Base-by-base conservation (phyloP, 2,888 invertebrate genomes). In the Boloria euphrosyne region DNA sequence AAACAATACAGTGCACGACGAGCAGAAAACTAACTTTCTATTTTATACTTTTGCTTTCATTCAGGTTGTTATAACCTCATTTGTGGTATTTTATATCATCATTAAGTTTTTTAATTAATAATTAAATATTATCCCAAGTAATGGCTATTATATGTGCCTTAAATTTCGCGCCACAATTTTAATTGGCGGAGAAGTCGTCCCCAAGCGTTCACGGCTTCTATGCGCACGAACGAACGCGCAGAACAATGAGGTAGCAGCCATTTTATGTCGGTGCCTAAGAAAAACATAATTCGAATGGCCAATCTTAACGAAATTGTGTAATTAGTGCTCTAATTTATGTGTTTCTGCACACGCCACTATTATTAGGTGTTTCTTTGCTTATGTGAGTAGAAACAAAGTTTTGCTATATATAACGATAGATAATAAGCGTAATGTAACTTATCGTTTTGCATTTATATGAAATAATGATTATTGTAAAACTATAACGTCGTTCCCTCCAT, bases 241-340 rank as follows among this genome's bases (percentile, higher is more conserved):
- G 91, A 91, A 92, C 92, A 92, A 92, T 92, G 92, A 92, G 92
- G 90, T 91, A 92, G 91, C 92, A 90, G 92, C 92, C 92, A 93
- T 93, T 92, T 93, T 93, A 93, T 92, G 87, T 92, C 90, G 90
- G 91, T 92, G 92, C 87, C 88, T 88, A 91, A 91, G 90, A 91
- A 92, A 92, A 92, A 92, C 91, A 91, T 92, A 90, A 91, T 92
- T 90, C 92, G 91, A 92, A 93, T 93, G 92, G 91, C 92, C 91
- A 92, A 92, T 92, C 89, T 91, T 91, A 87, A 85, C 87, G 79
- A 90, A 91, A 91, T 92, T 90, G 90, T 91, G 91, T 91, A 91
- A 92, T 92, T 92, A 92, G 92, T 92, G 92, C 82, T 88, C 84
- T 90, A 90, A 90, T 92, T 91, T 91, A 91, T 90, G 91, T 91